phyloP scores from a whole-genome alignment of 1,140 invertebrate genomes.

The Cecropterus lyciades region DNA sequence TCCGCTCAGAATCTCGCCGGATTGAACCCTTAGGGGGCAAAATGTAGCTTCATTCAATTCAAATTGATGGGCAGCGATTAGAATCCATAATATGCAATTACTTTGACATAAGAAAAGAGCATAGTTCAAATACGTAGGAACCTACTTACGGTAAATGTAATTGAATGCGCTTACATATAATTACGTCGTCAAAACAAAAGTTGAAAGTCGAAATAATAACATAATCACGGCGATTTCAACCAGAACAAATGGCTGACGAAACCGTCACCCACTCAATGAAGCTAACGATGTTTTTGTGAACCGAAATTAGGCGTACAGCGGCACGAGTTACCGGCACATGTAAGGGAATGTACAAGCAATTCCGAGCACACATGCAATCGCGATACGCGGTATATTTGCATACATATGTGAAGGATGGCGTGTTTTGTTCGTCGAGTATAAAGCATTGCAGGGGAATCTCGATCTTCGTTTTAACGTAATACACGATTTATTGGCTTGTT shows the following conservation, averaged over 20 bases:
- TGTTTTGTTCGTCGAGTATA: conserved; percentile 15
- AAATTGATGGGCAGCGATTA: conserved; percentile 27
- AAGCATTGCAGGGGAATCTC: conserved; percentile 19
- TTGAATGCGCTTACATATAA: conserved; percentile 40
- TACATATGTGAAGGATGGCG: conserved; percentile 31
- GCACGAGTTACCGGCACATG: conserved; percentile 15
- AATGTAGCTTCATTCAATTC: conserved; percentile 32
- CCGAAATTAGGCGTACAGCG: conserved; percentile 29
- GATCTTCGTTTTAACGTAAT: conserved; percentile 30
- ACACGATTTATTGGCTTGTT: conserved; percentile 32
- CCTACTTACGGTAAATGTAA: conserved; percentile 15
- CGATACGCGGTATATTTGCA: conserved; percentile 24
- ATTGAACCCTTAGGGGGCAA: conserved; percentile 35
- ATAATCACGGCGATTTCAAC: conserved; percentile 43
- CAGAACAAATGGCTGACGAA: conserved; percentile 51
- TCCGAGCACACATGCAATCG: conserved; percentile 25
- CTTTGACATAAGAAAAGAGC: conserved; percentile 11
- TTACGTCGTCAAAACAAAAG: conserved; percentile 47
- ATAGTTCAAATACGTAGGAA: background rate
- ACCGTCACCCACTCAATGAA: conserved; percentile 42
- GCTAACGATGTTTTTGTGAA: conserved; percentile 37
- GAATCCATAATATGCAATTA: conserved; percentile 24
- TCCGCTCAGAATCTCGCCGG: conserved; percentile 30
- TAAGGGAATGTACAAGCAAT: conserved; percentile 31
- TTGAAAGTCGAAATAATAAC: conserved; percentile 52